phyloP scores from a whole-genome alignment of 2,113 vertebrate genomes.

The Cyprinodon brontotheroides region DNA sequence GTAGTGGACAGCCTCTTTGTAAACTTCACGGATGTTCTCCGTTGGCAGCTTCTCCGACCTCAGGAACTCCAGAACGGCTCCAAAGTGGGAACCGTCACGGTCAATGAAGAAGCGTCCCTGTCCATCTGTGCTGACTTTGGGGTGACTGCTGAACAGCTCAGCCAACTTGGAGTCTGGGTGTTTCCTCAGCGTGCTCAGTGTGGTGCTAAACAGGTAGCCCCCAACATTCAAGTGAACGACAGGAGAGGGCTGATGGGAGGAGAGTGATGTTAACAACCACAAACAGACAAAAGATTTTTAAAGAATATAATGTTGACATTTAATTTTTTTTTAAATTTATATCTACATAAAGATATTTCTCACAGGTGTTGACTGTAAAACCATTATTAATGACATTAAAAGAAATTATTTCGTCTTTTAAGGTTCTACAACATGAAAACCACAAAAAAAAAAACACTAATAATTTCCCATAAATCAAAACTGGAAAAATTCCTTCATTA shows the following conservation, averaged over 20 bases:
- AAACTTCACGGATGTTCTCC: conserved; percentile 76
- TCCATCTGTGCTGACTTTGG: conserved; percentile 72
- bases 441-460: too few relatives aligned
- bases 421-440: too few relatives aligned
- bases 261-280: background rate
- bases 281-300: background rate
- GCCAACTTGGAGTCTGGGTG: conserved; percentile 85
- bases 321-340: too few relatives aligned
- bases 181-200: conserved; percentile 83
- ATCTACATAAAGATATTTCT: too few relatives aligned
- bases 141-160: conserved; percentile 79
- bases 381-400: too few relatives aligned
- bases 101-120: conserved; percentile 89
- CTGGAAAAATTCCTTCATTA: too few relatives aligned
- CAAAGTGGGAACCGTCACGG: conserved; percentile 85
- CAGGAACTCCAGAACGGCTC: conserved; percentile 87
- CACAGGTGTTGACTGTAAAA: too few relatives aligned
- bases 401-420: too few relatives aligned
- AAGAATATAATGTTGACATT: background rate
- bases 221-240: conserved; percentile 89
- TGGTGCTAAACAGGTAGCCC: conserved; percentile 85
- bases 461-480: too few relatives aligned
- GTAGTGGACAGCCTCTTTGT: conserved; percentile 88
- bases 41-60: conserved; percentile 83
- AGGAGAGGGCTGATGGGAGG: conserved; percentile 64